phyloP scores from a whole-genome alignment of 2,888 invertebrate genomes.

The Macrophya annulata region DNA sequence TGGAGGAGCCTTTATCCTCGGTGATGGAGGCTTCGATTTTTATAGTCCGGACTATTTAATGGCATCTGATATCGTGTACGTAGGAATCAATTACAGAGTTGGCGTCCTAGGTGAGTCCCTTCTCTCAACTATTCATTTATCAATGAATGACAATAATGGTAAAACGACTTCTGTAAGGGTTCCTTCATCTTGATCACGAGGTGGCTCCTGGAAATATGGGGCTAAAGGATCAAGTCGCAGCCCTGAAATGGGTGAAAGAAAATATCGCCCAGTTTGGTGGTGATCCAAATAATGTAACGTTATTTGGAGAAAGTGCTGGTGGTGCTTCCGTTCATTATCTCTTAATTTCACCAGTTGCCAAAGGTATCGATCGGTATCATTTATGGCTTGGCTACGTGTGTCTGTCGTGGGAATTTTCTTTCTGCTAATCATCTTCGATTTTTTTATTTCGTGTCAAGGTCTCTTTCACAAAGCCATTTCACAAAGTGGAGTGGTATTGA shows the following conservation, averaged over 20 bases:
- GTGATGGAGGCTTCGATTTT: not conserved
- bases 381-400: too few relatives aligned
- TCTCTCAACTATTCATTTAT: not conserved
- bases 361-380: slow-evolving; percentile 63
- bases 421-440: not conserved
- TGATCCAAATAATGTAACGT: slow-evolving; percentile 60
- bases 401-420: not conserved
- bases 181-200: slow-evolving; percentile 67
- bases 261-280: too few relatives aligned
- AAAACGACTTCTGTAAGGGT: slow-evolving; percentile 63
- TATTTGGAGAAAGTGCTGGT: slow-evolving; percentile 71
- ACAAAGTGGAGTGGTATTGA: slow-evolving; percentile 28
- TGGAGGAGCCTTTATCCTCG: not conserved
- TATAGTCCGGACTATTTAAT: slow-evolving; percentile 19
- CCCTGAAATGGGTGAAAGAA: too few relatives aligned
- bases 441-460: not conserved
- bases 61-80: slow-evolving; percentile 11
- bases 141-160: not conserved
- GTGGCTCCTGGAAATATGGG: slow-evolving; percentile 51
- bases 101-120: slow-evolving; percentile 20
- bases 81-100: slow-evolving; percentile 41
- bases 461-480: slow-evolving; percentile 46
- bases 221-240: slow-evolving; percentile 60
- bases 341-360: slow-evolving; percentile 66
- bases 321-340: slow-evolving; percentile 63